Percentiles rank a stretch among this genome's conserved stretches.
Evolutionary conservation across 2,797 vertebrate species (phyloP).

Genomic region (Danio jaintianensis): DNA sequence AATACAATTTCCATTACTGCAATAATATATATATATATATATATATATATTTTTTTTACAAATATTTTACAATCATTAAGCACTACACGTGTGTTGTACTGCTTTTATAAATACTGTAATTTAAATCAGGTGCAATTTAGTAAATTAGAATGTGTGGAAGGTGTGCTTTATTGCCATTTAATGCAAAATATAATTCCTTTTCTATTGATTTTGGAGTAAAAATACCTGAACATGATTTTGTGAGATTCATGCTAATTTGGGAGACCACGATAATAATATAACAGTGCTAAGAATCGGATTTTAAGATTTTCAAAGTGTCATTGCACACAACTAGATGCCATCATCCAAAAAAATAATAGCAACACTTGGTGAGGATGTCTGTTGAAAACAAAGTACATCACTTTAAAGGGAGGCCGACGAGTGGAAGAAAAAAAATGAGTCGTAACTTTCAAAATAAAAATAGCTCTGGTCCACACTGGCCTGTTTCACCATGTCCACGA

Average conservation of each 20-base stretch:
- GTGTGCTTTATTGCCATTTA: conserved; percentile 10
- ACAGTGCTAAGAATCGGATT: conserved; percentile 6
- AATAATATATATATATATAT: background rate
- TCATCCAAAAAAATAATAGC: background rate
- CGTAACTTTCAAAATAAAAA: background rate
- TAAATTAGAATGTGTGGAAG: background rate
- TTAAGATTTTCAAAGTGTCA: conserved; percentile 24
- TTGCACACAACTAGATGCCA: conserved; percentile 6
- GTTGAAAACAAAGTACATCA: conserved; percentile 13
- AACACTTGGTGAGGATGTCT: conserved; percentile 16
- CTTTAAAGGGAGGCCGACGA: conserved; percentile 17
- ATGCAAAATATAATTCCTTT: conserved; percentile 1
- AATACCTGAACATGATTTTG: conserved; percentile 3
- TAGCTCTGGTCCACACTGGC: conserved; percentile 23
- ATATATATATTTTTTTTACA: background rate
- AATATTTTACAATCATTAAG: conserved; percentile 13
- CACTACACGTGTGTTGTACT: background rate
- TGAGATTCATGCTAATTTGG: conserved; percentile 21
- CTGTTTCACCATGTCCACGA: conserved; percentile 38
- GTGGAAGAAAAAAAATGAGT: background rate
- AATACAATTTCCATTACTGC: background rate
- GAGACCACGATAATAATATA: conserved; percentile 29
- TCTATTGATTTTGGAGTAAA: conserved; percentile 10
- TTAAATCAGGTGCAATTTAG: background rate
- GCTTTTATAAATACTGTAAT: conserved; percentile 9